Percentiles rank a stretch among this genome's conserved stretches.
These are phyloP conservation scores for Drosophila kepulauana DNA, from an alignment of 1,140 invertebrate species.

Conservation along the genomic window DNA sequence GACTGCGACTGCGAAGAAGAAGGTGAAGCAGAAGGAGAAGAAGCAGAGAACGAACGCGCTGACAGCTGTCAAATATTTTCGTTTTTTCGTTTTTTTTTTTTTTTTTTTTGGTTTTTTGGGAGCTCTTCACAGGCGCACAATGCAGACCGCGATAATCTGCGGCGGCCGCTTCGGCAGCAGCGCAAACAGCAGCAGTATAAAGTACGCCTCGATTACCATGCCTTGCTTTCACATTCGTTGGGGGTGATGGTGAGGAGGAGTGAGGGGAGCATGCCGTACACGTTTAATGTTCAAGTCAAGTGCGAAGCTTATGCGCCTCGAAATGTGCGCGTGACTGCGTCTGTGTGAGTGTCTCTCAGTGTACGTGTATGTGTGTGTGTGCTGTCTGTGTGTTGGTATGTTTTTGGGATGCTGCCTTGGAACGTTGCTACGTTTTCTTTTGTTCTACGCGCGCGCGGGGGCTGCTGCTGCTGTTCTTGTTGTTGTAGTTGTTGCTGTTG, in stretches of 20 bases:
- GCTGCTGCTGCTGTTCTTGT: conserved; percentile 2
- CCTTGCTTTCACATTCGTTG: neutral
- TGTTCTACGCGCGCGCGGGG: conserved; percentile 62
- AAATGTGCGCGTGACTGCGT: conserved; percentile 62
- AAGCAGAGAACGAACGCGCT: conserved; percentile 22
- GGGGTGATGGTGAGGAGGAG: neutral
- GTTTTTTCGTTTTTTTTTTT: conserved; percentile 9
- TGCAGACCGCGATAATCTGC: conserved; percentile 50
- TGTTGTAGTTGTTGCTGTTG: conserved; percentile 6
- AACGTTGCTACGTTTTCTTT: conserved; percentile 59
- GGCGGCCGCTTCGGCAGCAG: conserved; percentile 46
- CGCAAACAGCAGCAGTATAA: conserved; percentile 42
- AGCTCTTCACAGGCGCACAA: conserved; percentile 51
- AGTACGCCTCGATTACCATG: conserved; percentile 61
- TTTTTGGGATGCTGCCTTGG: conserved; percentile 42
- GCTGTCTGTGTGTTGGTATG: conserved; percentile 45
- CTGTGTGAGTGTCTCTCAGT: conserved; percentile 15
- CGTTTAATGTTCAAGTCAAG: conserved; percentile 80
- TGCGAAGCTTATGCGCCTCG: conserved; percentile 71
- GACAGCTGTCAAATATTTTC: conserved; percentile 74
- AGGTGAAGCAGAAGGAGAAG: neutral
- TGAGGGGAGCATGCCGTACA: conserved; percentile 20
- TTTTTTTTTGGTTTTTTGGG: conserved; percentile 23
- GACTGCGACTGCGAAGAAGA: neutral
- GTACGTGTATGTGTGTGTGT: conserved; percentile 10